Percentiles rank a stretch among this genome's conserved stretches.
Evolutionary conservation across 2,797 vertebrate genomes (phyloP).

Genomic region (Neostethus bicornis): DNA sequence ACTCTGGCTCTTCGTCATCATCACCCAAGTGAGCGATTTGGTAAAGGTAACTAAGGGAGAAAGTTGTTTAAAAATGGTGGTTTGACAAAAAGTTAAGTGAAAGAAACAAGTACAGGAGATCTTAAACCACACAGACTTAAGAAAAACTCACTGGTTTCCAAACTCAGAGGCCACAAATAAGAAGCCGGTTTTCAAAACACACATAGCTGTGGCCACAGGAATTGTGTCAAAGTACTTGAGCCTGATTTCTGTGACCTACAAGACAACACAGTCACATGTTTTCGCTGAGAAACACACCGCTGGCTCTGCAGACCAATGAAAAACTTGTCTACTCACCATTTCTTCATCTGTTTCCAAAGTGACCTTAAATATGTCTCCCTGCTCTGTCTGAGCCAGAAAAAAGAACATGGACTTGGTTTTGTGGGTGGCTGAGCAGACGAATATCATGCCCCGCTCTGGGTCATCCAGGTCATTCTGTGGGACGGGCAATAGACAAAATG

Average conservation of each 20-base stretch:
- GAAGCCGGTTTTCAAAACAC: slow-evolving; percentile 97
- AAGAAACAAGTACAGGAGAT: neutral
- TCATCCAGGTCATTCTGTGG: slow-evolving; percentile 96
- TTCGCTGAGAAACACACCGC: neutral
- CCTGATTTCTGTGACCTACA: slow-evolving; percentile 95
- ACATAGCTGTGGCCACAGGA: slow-evolving; percentile 96
- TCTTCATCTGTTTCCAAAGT: slow-evolving; percentile 98
- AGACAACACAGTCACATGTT: slow-evolving; percentile 11
- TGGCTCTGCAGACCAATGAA: neutral
- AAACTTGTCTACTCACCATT: slow-evolving; percentile 82
- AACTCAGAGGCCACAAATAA: slow-evolving; percentile 97
- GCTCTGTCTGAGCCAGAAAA: slow-evolving; percentile 98
- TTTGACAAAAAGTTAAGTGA: too few species aligned
- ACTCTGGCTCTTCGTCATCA: slow-evolving; percentile 97
- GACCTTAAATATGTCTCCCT: slow-evolving; percentile 98
- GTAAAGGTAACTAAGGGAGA: slow-evolving; percentile 89
- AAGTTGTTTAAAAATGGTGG: too few species aligned
- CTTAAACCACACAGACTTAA: neutral
- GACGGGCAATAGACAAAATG: neutral
- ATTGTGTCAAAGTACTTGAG: slow-evolving; percentile 99
- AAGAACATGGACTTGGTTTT: slow-evolving; percentile 99
- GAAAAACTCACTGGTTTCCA: slow-evolving; percentile 93
- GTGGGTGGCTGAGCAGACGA: slow-evolving; percentile 98
- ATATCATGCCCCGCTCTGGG: slow-evolving; percentile 98
- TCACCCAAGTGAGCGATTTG: slow-evolving; percentile 99